phyloP scores from a whole-genome alignment of 2,888 invertebrate species.

The Xestia c-nigrum region DNA sequence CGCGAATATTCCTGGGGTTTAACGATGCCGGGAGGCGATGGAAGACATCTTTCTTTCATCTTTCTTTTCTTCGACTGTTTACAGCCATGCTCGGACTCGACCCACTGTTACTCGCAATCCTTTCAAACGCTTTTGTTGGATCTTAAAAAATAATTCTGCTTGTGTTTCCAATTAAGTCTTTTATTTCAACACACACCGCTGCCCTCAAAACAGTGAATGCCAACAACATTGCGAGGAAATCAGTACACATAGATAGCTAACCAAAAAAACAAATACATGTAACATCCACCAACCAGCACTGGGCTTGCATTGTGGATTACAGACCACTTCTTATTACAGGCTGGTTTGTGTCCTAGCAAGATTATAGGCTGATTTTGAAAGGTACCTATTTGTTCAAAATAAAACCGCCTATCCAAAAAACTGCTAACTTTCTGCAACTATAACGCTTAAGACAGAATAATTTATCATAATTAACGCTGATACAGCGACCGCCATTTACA shows the following conservation, averaged over 20 bases:
- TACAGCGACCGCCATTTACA: slow-evolving; percentile 58
- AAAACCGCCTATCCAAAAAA: slow-evolving; percentile 5
- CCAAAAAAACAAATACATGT: neutral
- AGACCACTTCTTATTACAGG: neutral
- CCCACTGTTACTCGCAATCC: neutral
- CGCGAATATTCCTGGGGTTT: neutral
- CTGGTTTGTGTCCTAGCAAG: neutral
- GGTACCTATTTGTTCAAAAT: neutral
- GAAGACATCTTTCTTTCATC: neutral
- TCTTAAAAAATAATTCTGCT: neutral
- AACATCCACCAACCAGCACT: neutral
- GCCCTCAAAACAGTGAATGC: neutral
- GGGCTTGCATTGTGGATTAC: neutral
- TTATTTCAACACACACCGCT: neutral
- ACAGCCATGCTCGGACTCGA: neutral
- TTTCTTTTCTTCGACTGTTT: neutral
- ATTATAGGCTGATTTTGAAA: neutral
- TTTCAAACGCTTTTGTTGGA: neutral
- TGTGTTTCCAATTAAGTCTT: neutral
- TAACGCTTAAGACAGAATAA: slow-evolving; percentile 44
- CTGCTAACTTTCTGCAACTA: slow-evolving; percentile 27
- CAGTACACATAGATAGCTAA: neutral
- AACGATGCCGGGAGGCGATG: neutral
- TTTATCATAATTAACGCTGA: slow-evolving; percentile 62
- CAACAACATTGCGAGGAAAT: neutral